Evolutionary conservation across 2,888 invertebrate genomes (phyloP).

Genomic region (Copidosoma aretas): DNA sequence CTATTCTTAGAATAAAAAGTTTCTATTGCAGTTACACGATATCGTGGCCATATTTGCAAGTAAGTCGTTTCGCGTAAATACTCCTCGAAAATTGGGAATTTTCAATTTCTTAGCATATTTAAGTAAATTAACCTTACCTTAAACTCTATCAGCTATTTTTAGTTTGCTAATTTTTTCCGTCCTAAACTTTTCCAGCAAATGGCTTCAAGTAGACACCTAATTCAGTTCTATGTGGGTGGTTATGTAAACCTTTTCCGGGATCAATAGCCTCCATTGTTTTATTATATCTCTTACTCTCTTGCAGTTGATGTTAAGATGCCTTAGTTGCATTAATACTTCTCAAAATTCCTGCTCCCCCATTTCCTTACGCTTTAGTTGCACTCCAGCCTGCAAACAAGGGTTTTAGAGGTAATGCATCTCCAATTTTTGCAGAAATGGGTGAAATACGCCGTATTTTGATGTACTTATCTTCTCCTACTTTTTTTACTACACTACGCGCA

Average conservation of each 20-base stretch:
- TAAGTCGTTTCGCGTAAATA: constrained; percentile 42
- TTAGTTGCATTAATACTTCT: constrained; percentile 34
- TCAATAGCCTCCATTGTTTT: constrained; percentile 47
- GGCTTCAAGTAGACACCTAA: not conserved
- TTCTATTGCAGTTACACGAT: constrained; percentile 31
- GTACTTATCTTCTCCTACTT: too few species aligned
- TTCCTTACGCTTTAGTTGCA: constrained; percentile 18
- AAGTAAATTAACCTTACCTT: constrained; percentile 42
- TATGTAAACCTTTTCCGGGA: constrained; percentile 44
- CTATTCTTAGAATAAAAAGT: too few species aligned
- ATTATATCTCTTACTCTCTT: constrained; percentile 48
- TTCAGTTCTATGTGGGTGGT: constrained; percentile 43
- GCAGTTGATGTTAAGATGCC: constrained; percentile 40
- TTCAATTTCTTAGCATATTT: constrained; percentile 16
- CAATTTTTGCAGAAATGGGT: constrained; percentile 40
- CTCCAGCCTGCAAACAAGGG: constrained; percentile 47
- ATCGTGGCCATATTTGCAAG: constrained; percentile 13
- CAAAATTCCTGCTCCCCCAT: constrained; percentile 16
- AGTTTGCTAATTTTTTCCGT: too few species aligned
- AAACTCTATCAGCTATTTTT: constrained; percentile 41
- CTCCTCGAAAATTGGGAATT: constrained; percentile 42
- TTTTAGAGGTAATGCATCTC: constrained; percentile 29
- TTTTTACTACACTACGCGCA: too few species aligned
- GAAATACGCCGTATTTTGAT: too few species aligned
- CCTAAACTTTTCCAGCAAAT: not conserved